These are phyloP conservation scores for Marronus borbonicus DNA, from an alignment of 2,888 invertebrate species.

Conservation along the genomic window DNA sequence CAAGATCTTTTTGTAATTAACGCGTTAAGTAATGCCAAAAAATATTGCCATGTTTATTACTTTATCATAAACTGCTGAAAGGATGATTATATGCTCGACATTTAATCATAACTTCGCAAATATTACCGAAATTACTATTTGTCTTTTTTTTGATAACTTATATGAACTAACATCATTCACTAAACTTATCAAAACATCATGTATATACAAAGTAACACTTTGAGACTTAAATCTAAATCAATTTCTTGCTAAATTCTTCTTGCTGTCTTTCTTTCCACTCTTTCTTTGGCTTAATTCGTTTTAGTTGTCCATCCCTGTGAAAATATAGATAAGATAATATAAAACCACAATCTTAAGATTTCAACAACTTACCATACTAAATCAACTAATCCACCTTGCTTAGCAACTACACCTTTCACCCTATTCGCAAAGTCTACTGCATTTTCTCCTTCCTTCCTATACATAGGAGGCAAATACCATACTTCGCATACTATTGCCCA, in stretches of 20 bases:
- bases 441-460: slow-evolving; percentile 82
- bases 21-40: too few relatives aligned
- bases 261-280: slow-evolving; percentile 96
- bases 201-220: slow-evolving; percentile 37
- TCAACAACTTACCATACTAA: slow-evolving; percentile 85
- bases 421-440: slow-evolving; percentile 97
- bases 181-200: slow-evolving; percentile 4
- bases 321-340: slow-evolving; percentile 1
- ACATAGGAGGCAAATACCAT: slow-evolving; percentile 98
- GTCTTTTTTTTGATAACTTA: neutral
- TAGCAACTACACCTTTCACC: slow-evolving; percentile 95
- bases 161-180: slow-evolving; percentile 6
- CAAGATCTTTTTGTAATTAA: too few relatives aligned
- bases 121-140: slow-evolving; percentile 22
- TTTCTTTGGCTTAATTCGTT: slow-evolving; percentile 94
- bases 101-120: neutral
- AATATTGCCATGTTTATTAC: too few relatives aligned
- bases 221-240: slow-evolving; percentile 78
- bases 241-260: slow-evolving; percentile 91
- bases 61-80: too few relatives aligned
- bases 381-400: slow-evolving; percentile 96
- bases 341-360: neutral
- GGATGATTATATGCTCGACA: too few relatives aligned
- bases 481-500: slow-evolving; percentile 99
- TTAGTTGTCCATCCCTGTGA: slow-evolving; percentile 96